Evolutionary conservation across 1,140 invertebrate species (phyloP), one percentile per base, ranked within the genome.

Genomic region (Thereuonema tuberculata): DNA sequence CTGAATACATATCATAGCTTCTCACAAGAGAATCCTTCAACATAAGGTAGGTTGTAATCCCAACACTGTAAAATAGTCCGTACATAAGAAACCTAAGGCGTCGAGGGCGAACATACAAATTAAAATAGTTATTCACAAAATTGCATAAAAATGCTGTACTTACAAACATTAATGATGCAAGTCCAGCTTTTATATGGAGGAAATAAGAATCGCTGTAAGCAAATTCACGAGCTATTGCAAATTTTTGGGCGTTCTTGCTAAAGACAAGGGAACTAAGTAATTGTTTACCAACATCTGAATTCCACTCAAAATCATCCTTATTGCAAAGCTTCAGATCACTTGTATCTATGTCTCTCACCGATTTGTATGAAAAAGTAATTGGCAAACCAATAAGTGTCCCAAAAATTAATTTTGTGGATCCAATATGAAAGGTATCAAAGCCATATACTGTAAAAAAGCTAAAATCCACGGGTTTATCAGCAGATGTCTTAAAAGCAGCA

Each of bases 221-320:
- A 48, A 90, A 77, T 74, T 88, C 81, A 60, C 81, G 76, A 56
- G 84, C 86, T 24, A 90, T 81, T 14, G 81, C 86, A 76, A 86
- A 90, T 59, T 85, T 78, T 67, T 87, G 80, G 2, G 85, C 85
- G 49, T 85, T 80, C 48, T 86, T 81, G 12, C 83, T 81, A 1
- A 90, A 65, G 1, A 86, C 68, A 17, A 89, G 64, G 1, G 85
- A 79, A 1, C 84, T 68, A 28, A 82, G 66, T 17, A 90, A 74
- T 43, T 78, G 65, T 63, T 78, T 71, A 0, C 82, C 84, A 50
- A 74, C 74, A 57, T 80, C 75, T 1, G 79, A 74, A 27, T 70
- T 74, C 81, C 83, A 84, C 62, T 66, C 82, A 71, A 15, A 87
- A 67, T 50, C 67, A 68, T 63, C 50, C 26, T 62, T 60, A 20